Evolutionary conservation across 2,797 vertebrate species (phyloP), one percentile per base, ranked within the genome.

Genomic region (Threskiornis aethiopicus): DNA sequence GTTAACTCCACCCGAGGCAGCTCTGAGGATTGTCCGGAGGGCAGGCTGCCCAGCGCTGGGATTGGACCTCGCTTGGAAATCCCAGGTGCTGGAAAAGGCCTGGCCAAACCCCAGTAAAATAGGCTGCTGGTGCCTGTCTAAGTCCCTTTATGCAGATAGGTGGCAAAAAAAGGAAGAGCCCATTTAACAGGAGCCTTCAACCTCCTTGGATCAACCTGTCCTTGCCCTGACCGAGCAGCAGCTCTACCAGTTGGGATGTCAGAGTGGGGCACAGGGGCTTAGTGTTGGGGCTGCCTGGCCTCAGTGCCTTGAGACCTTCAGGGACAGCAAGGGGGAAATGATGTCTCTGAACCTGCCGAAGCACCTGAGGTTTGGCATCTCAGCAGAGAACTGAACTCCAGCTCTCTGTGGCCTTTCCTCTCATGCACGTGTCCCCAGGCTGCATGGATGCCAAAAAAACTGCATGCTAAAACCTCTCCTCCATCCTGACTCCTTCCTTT

Each of bases 371-470:
- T 78, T 31, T 61, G 31, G 9, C 21, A 72, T 62, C 67, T 16
- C 8, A 2, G 65, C 49, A 65, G 31, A 71, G 62, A 77, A 10
- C 17, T 79, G 66, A 90, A 51, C 22, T 33, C 72, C 77, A 33
- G 20, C 16, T 6, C 15, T 62, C 66, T 21, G 9, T 31, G 29
- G 41, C 8, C 7, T 88, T 37, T 61, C n/a, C 15, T 89, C 22
- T 87, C 6, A 4, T 4, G 3, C 12, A 13, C 0, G 0, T 54
- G 35, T 72, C 51, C n/a, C 5, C 25, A 41, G 47, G n/a, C n/a
- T 59, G 31, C 58, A 77, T 5, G 4, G 47, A 20, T 81, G 29
- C 22, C 58, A 82, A 70, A 31, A 75, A 65, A 78, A 73, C 26
- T 42, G 35, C 15, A 26, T 39, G 67, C 44, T 3, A 3, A 84